These are phyloP conservation scores for Lonchura striata DNA, from an alignment of 2,113 vertebrate genomes.

Conservation along the genomic window DNA sequence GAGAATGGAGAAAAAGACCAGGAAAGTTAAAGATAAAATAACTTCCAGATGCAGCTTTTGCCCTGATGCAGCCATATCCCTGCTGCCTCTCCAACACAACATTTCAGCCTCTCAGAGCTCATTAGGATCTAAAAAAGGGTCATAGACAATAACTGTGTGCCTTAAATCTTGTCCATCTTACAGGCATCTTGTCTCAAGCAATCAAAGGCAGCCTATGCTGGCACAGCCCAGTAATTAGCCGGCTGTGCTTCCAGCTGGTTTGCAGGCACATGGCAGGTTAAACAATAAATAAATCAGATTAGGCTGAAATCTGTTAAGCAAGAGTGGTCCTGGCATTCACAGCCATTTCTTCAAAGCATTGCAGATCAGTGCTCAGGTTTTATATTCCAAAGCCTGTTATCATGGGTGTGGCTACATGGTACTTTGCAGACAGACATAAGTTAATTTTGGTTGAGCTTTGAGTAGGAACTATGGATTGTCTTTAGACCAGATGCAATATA, in stretches of 20 bases:
- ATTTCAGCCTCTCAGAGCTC: constrained; percentile 50
- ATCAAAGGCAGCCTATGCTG: constrained; percentile 58
- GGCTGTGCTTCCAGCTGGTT: constrained; percentile 64
- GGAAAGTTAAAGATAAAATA: constrained; percentile 22
- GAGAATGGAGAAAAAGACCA: background rate
- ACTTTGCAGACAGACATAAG: constrained; percentile 38
- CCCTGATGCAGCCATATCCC: constrained; percentile 28
- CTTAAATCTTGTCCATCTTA: constrained; percentile 61
- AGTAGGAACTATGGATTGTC: background rate
- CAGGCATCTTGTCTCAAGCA: constrained; percentile 34
- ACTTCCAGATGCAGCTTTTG: constrained; percentile 57
- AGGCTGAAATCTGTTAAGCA: constrained; percentile 56
- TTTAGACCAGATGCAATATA: background rate
- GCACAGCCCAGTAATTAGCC: constrained; percentile 39
- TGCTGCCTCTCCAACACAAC: constrained; percentile 19
- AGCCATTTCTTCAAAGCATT: constrained; percentile 48
- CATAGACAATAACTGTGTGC: constrained; percentile 28
- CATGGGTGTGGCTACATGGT: constrained; percentile 27
- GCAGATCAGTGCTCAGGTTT: constrained; percentile 18
- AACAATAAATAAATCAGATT: constrained; percentile 67
- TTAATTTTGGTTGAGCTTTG: constrained; percentile 15
- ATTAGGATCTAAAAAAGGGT: constrained; percentile 36
- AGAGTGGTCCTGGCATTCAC: constrained; percentile 55
- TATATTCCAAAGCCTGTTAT: constrained; percentile 57
- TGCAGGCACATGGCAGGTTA: constrained; percentile 65